Evolutionary conservation across 2,113 vertebrate species (phyloP), one percentile per base, ranked within the genome.

Genomic region (Eublepharis macularius): DNA sequence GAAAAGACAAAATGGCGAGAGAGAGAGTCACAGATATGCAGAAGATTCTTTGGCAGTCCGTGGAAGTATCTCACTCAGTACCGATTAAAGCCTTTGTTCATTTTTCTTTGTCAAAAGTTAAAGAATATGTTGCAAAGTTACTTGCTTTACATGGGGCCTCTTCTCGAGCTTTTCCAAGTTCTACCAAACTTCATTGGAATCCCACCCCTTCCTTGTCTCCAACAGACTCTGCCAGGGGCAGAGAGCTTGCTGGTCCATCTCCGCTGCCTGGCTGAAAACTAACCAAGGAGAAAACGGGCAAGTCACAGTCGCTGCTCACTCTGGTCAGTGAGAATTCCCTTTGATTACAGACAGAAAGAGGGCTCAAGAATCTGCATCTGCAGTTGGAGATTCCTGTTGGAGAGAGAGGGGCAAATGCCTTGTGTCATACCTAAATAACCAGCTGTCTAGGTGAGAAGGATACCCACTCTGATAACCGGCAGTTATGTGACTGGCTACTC

Each of bases 391-490:
- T n/a, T 5, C 29, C 41, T 21, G 41, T 41, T 19, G 39, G 14
- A 34, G 66, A 34, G 66, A 0, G 36, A 80, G 78, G 2, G 63
- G 10, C 86, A 43, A 14, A 85, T 60, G 72, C 51, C 82, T 81
- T 49, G 47, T 0, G 0, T 49, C 0, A 0, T 10, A 0, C 29
- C 75, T 57, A 72, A 0, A 0, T 12, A 49, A 34, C 41, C 0
- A 0, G 43, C 66, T 88, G 85, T 82, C 87, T 82, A 13, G 65
- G 49, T 87, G 77, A 80, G 84, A 83, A 92, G 89, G 65, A 82
- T 91, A 83, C 83, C 87, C 1, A 6, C 83, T 85, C 80, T 34
- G 66, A 19, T 24, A n/a, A n/a, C n/a, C n/a, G n/a, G n/a, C n/a
- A n/a, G n/a, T n/a, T n/a, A n/a, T n/a, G n/a, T n/a, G n/a, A n/a